These are phyloP conservation scores for Cyphomyrmex costatus DNA, from an alignment of 1,140 invertebrate species.

Conservation along the genomic window DNA sequence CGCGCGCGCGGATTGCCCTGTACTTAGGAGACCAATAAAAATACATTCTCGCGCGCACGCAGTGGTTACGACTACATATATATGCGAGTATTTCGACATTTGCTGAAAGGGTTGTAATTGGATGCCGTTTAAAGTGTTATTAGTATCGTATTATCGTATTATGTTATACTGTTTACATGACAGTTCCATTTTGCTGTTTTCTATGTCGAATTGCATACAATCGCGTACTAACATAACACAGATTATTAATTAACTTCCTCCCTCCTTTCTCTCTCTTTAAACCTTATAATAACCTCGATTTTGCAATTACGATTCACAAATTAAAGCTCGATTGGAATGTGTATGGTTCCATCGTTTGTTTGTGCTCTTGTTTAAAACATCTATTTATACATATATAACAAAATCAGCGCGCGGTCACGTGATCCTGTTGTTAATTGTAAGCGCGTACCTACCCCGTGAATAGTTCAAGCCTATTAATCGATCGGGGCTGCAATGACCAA, in stretches of 20 bases:
- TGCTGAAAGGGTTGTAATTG: slow-evolving; percentile 6
- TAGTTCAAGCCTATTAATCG: slow-evolving; percentile 36
- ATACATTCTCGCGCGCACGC: neutral
- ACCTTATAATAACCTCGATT: slow-evolving; percentile 1
- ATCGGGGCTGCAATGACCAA: slow-evolving; percentile 42
- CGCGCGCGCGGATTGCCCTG: slow-evolving; percentile 31
- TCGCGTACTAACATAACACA: neutral
- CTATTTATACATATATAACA: slow-evolving; percentile 23
- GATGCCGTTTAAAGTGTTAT: slow-evolving; percentile 30
- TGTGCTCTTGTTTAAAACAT: neutral
- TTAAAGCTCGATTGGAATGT: neutral
- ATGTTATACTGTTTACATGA: neutral
- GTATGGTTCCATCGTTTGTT: neutral
- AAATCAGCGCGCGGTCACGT: slow-evolving; percentile 30
- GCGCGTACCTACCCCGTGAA: neutral
- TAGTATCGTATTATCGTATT: neutral
- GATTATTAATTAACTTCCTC: neutral
- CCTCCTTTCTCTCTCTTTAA: neutral
- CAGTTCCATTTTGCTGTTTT: neutral
- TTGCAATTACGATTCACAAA: neutral
- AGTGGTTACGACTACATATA: neutral
- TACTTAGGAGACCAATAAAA: slow-evolving; percentile 52
- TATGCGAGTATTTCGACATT: neutral
- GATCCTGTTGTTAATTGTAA: slow-evolving; percentile 14
- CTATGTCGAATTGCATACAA: neutral